These are phyloP conservation scores for Diplosoma virens DNA, from an alignment of 23 tunicate genomes.

Conservation along the genomic window DNA sequence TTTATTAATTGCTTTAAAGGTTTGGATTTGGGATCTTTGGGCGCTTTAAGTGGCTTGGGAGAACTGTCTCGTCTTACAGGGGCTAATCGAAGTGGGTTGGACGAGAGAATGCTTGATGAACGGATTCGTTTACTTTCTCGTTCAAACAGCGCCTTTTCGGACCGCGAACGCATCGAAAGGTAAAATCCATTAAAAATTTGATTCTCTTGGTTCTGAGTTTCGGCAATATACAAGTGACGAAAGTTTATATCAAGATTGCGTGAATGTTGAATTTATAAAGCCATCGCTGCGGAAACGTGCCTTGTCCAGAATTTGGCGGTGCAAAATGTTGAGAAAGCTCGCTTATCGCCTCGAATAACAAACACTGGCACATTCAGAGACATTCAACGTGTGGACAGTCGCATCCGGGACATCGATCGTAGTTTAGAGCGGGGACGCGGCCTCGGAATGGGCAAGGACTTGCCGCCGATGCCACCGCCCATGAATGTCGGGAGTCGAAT, in stretches of 20 bases:
- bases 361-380: conserved; percentile 36
- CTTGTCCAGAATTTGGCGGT: no score
- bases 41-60: conserved; percentile 12
- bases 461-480: conserved; percentile 55
- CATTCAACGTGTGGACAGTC: conserved; percentile 64
- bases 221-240: no score
- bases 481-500: conserved; percentile 16
- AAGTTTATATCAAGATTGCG: no score
- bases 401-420: conserved; percentile 71
- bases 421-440: conserved; percentile 42
- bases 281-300: no score
- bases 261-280: no score
- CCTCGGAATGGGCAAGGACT: background rate
- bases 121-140: conserved; percentile 26
- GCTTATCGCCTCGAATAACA: background rate
- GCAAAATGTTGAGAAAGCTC: no score
- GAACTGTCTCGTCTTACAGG: conserved; percentile 19
- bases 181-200: conserved; percentile 3
- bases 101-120: conserved; percentile 14
- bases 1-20: background rate
- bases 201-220: no score
- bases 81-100: background rate
- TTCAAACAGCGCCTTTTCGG: conserved; percentile 14
- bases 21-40: conserved; percentile 26
- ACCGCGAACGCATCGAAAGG: conserved; percentile 77